phyloP scores from a whole-genome alignment of 1,140 invertebrate genomes.

The Macrosteles quadrilineatus region DNA sequence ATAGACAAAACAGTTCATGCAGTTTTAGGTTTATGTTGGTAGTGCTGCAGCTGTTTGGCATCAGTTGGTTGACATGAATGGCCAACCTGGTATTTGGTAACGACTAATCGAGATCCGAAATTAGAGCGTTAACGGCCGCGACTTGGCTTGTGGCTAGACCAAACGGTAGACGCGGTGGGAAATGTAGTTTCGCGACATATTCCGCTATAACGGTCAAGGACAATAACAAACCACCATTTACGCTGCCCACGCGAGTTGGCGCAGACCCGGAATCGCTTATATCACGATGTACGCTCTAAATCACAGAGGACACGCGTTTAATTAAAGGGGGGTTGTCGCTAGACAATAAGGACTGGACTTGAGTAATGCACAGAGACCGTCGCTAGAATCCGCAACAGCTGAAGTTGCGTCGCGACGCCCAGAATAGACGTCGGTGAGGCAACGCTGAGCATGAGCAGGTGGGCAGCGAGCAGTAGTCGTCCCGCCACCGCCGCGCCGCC shows the following conservation, averaged over 20 bases:
- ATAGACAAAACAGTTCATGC: too few relatives aligned
- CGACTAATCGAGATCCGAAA: too few relatives aligned
- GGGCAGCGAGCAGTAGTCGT: neutral
- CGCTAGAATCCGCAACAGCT: neutral
- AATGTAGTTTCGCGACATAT: neutral
- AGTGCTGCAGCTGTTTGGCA: too few relatives aligned
- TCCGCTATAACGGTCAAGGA: slow-evolving; percentile 14
- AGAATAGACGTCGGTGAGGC: slow-evolving; percentile 11
- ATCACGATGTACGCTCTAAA: slow-evolving; percentile 2
- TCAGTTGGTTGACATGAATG: too few relatives aligned
- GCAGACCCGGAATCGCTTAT: neutral
- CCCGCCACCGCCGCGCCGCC: neutral
- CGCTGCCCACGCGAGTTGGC: too few relatives aligned
- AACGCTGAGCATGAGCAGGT: slow-evolving; percentile 2
- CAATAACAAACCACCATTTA: neutral
- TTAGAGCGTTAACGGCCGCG: too few relatives aligned
- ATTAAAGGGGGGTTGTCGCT: slow-evolving; percentile 15
- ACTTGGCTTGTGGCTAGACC: slow-evolving; percentile 21
- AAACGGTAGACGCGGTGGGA: neutral
- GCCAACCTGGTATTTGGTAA: too few relatives aligned
- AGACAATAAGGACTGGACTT: slow-evolving; percentile 15
- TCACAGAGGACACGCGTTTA: slow-evolving; percentile 11
- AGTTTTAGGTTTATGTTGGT: too few relatives aligned
- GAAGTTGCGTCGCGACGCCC: neutral
- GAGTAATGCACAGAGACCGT: slow-evolving; percentile 1